A percentile compares a stretch with the other conserved stretches of the same genome.
phyloP scores from a whole-genome alignment of 2,888 invertebrate genomes.

The Mesopsocus fuscifrons region DNA sequence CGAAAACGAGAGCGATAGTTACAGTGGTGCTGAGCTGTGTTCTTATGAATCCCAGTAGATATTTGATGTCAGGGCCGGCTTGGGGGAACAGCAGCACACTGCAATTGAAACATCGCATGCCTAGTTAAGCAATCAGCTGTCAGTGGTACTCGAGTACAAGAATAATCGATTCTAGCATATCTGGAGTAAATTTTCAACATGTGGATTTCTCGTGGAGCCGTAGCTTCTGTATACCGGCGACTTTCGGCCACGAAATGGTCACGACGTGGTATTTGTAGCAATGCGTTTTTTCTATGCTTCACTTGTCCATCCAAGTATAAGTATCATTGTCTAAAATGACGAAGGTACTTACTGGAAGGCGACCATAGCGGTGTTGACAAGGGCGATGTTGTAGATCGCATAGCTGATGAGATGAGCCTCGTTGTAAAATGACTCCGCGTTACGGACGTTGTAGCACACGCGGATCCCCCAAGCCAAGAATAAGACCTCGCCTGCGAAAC shows the following conservation, averaged over 20 bases:
- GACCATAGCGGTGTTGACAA: constrained; percentile 82
- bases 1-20: constrained; percentile 64
- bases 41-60: constrained; percentile 75
- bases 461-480: constrained; percentile 71
- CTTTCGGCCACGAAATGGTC: too few relatives aligned
- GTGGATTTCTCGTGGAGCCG: too few relatives aligned
- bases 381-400: constrained; percentile 86
- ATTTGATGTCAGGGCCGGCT: constrained; percentile 84
- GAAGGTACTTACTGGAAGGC: constrained; percentile 82
- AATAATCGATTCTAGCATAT: too few relatives aligned
- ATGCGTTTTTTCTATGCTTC: too few relatives aligned
- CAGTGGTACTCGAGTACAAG: too few relatives aligned
- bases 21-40: constrained; percentile 84
- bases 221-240: too few relatives aligned
- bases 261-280: too few relatives aligned
- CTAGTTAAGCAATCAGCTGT: constrained; percentile 4
- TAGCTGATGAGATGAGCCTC: constrained; percentile 85
- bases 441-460: constrained; percentile 70
- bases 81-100: constrained; percentile 70
- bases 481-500: constrained; percentile 43
- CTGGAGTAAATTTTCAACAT: too few relatives aligned
- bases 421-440: constrained; percentile 83
- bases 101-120: constrained; percentile 21
- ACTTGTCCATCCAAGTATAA: too few relatives aligned
- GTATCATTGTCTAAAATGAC: too few relatives aligned